Evolutionary conservation across 2,888 invertebrate genomes (phyloP).

Genomic region (Calameuta pallipes): DNA sequence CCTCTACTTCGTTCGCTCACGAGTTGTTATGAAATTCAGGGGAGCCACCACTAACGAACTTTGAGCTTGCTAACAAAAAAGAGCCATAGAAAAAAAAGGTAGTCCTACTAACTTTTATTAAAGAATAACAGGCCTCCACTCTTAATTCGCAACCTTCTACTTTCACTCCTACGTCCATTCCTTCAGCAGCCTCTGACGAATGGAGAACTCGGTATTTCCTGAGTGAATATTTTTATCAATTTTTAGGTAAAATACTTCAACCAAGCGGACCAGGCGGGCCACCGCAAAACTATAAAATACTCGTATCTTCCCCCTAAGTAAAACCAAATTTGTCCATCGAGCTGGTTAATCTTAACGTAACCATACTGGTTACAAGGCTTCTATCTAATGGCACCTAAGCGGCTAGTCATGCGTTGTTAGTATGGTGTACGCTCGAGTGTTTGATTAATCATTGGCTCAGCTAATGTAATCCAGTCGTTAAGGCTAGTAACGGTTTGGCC

Average conservation of each 20-base stretch:
- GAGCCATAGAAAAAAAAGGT: background rate
- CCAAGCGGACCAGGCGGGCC: background rate
- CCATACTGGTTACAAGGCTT: slow-evolving; percentile 38
- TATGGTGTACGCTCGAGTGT: slow-evolving; percentile 39
- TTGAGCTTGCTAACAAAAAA: background rate
- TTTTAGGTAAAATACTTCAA: background rate
- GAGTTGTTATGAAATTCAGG: slow-evolving; percentile 42
- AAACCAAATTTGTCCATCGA: background rate
- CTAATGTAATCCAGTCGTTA: slow-evolving; percentile 49
- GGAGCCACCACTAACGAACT: slow-evolving; percentile 36
- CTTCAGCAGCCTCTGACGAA: background rate
- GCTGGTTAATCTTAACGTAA: slow-evolving; percentile 42
- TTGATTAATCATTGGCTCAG: slow-evolving; percentile 56
- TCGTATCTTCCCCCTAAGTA: background rate
- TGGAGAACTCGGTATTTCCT: background rate
- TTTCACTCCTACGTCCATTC: background rate
- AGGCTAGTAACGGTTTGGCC: slow-evolving; percentile 23
- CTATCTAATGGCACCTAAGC: slow-evolving; percentile 46
- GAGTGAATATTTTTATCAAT: background rate
- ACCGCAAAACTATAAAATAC: background rate
- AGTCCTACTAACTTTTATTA: background rate
- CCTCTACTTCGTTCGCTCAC: slow-evolving; percentile 28
- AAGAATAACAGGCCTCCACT: background rate
- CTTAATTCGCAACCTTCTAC: background rate
- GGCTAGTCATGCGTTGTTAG: slow-evolving; percentile 48